Conservation (phyloP, 2,888 invertebrate species). For the Dasysyrphus albostriatus region DNA sequence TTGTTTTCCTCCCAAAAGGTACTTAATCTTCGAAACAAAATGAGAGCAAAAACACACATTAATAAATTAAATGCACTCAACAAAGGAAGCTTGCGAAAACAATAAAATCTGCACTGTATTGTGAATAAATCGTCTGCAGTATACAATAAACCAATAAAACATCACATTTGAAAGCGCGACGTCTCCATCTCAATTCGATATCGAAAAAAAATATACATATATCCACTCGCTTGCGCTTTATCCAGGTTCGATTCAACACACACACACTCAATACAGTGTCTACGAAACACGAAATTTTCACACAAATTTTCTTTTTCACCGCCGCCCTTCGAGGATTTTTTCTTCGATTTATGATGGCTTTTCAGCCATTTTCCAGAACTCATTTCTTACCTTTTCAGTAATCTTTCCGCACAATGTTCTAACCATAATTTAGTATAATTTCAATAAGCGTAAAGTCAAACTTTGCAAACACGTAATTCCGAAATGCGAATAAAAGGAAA, state of each 20-base stretch:
- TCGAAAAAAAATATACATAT: slow-evolving; percentile 36
- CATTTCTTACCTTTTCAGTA: slow-evolving; percentile 71
- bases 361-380: slow-evolving; percentile 73
- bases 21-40: slow-evolving; percentile 19
- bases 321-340: slow-evolving; percentile 74
- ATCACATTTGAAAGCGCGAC: slow-evolving; percentile 41
- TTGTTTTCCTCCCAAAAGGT: slow-evolving; percentile 4
- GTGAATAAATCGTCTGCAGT: slow-evolving; percentile 33
- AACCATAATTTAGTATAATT: slow-evolving; percentile 65
- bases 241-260: slow-evolving; percentile 53
- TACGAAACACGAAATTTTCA: slow-evolving; percentile 65
- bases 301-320: slow-evolving; percentile 57
- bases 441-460: slow-evolving; percentile 28
- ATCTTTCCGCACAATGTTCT: slow-evolving; percentile 71
- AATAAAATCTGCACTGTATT: slow-evolving; percentile 21
- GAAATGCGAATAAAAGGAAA: slow-evolving; percentile 46
- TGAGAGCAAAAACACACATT: slow-evolving; percentile 7
- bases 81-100: slow-evolving; percentile 28
- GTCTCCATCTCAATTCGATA: slow-evolving; percentile 46
- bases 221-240: slow-evolving; percentile 72
- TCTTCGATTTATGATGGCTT: slow-evolving; percentile 49
- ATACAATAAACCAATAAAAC: slow-evolving; percentile 40
- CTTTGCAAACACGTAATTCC: slow-evolving; percentile 37
- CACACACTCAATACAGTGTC: slow-evolving; percentile 42
- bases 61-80: slow-evolving; percentile 42